Percentiles rank a stretch among this genome's conserved stretches.
Evolutionary conservation across 2,888 invertebrate species (phyloP).

Genomic region (Epinotia nisella): DNA sequence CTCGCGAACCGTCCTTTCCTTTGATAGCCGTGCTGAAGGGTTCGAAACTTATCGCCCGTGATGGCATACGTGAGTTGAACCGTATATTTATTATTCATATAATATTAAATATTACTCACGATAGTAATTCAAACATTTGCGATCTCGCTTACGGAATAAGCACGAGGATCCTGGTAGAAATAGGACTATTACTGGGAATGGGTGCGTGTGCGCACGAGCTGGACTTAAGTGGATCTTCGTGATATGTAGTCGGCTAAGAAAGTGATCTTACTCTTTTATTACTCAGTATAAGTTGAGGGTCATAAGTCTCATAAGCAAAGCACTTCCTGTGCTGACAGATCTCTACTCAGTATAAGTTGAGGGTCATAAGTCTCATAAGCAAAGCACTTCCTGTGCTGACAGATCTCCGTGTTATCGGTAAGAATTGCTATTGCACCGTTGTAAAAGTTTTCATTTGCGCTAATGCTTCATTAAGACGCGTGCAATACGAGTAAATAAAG

Average conservation of each 20-base stretch:
- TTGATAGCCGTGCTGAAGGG: neutral
- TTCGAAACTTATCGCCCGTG: neutral
- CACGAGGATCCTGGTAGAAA: conserved; percentile 36
- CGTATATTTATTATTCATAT: neutral
- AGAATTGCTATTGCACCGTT: neutral
- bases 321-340: neutral
- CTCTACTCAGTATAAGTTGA: neutral
- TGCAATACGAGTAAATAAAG: too few species aligned
- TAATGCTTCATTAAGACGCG: neutral
- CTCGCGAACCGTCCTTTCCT: too few species aligned
- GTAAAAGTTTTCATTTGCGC: neutral
- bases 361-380: neutral
- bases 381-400: neutral
- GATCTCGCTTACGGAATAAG: conserved; percentile 26
- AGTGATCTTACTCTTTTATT: conserved; percentile 2
- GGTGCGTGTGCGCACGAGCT: conserved; percentile 26
- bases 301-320: neutral
- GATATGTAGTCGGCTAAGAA: conserved; percentile 12
- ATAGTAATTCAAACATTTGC: neutral
- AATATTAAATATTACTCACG: neutral
- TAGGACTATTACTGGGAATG: conserved; percentile 38
- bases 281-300: neutral
- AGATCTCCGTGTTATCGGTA: neutral
- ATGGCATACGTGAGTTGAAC: neutral
- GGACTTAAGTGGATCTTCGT: conserved; percentile 37